Conservation (phyloP, 2,888 invertebrate genomes). For the Bellardia pandia region DNA sequence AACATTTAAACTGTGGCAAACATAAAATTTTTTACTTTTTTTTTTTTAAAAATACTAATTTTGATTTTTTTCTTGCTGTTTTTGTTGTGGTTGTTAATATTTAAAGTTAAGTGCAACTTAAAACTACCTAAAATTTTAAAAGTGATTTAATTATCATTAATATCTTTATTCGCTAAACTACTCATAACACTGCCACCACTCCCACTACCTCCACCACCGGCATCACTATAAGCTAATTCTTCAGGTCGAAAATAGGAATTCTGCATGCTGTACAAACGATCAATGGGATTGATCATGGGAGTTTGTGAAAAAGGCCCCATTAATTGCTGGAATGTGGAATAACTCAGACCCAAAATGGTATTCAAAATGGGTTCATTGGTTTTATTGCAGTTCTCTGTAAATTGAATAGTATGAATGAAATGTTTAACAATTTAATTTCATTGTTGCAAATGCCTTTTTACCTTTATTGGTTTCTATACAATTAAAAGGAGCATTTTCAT, state of each 20-base stretch:
- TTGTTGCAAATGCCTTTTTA: constrained; percentile 62
- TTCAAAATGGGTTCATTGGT: constrained; percentile 83
- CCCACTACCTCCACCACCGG: constrained; percentile 67
- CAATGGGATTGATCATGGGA: constrained; percentile 86
- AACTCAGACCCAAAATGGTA: constrained; percentile 83
- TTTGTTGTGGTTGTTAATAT: constrained; percentile 20
- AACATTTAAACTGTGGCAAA: constrained; percentile 72
- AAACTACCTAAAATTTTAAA: constrained; percentile 54
- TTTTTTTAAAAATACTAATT: constrained; percentile 80
- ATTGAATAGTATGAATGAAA: background rate
- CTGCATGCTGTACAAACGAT: constrained; percentile 88
- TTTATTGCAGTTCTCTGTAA: constrained; percentile 83
- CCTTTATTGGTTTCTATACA: constrained; percentile 84
- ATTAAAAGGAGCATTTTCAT: constrained; percentile 81
- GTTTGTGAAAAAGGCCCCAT: constrained; percentile 84
- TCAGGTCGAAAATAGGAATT: constrained; percentile 87
- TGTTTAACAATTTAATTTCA: background rate
- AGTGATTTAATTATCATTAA: constrained; percentile 63
- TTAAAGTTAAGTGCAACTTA: constrained; percentile 59
- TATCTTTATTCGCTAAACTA: constrained; percentile 67
- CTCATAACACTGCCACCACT: constrained; percentile 2
- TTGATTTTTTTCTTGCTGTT: constrained; percentile 77
- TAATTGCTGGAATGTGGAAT: constrained; percentile 84
- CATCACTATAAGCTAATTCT: constrained; percentile 83
- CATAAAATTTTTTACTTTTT: constrained; percentile 75